These are phyloP conservation scores for Enteromius radiatus DNA, from an alignment of 2,797 vertebrate species.

Conservation along the genomic window DNA sequence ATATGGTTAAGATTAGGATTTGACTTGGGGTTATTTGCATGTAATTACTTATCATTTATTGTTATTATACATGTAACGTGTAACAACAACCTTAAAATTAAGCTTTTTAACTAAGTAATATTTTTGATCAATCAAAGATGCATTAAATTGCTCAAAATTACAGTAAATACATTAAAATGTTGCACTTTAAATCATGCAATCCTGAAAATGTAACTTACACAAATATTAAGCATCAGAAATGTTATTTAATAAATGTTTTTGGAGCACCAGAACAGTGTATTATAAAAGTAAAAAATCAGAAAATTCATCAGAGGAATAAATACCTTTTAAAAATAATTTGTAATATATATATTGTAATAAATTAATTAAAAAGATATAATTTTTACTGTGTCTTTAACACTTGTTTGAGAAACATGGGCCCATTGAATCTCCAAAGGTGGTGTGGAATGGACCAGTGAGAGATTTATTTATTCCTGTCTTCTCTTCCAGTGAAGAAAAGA, in stretches of 20 bases:
- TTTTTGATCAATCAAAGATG: background rate
- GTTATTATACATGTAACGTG: too few relatives aligned
- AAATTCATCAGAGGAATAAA: background rate
- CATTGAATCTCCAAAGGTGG: background rate
- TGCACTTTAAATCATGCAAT: background rate
- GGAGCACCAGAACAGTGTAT: background rate
- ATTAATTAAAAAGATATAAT: too few relatives aligned
- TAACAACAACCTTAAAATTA: too few relatives aligned
- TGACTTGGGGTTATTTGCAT: too few relatives aligned
- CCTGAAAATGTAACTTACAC: background rate
- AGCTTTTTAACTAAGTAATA: background rate
- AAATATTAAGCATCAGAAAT: background rate
- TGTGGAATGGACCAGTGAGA: constrained; percentile 11
- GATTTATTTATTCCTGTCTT: constrained; percentile 33
- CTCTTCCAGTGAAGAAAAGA: constrained; percentile 20
- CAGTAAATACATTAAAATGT: background rate
- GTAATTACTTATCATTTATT: too few relatives aligned
- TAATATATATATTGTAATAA: too few relatives aligned
- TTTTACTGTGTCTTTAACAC: background rate
- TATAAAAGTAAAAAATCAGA: background rate
- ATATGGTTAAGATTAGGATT: too few relatives aligned
- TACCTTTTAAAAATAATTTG: background rate
- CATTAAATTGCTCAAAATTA: background rate
- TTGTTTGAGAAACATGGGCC: background rate
- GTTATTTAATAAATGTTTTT: background rate